Base-by-base conservation (phyloP, 2,888 invertebrate genomes). In the Antheraea assamensis region DNA sequence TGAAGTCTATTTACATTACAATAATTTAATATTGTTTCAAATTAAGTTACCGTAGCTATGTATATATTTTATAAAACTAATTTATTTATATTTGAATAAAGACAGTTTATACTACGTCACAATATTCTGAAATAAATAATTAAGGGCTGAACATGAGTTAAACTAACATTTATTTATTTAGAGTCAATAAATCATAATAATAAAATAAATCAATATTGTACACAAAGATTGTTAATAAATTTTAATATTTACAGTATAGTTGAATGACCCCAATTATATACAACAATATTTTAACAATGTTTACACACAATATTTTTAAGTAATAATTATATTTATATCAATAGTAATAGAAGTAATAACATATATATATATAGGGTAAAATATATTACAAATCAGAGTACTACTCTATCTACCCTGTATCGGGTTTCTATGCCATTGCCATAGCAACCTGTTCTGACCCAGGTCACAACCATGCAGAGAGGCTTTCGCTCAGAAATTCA, bases 381-480 rank as follows among this genome's bases (percentile, higher is more conserved):
- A 58, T 58, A 58, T 30, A 21, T 31, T 42, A 49, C 15, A 27
- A 47, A 47, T 64, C 64, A 47, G 30, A 47, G 42, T 24, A 66
- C 31, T 72, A n/a, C 27, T 35, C n/a, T 24, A 55, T 55, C 55
- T 72, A 70, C 31, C 52, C 73, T 35, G 75, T 80, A 76, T 77
- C 76, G 74, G 85, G 87, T 87, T 82, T 87, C 79, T 87, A 75
- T 88, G 87, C 79, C 86, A 81, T 77, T 72, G 78, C 82, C 80
- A 80, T 83, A 82, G 80, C 77, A 76, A 83, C 80, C 77, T n/a
- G 78, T 77, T 80, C 82, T 80, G 78, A 79, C 82, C 84, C 79
- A 78, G 83, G 78, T 76, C 78, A 71, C 71, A 78, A 52, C 78
- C 78, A 74, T 76, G 74, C 78, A 79, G 17, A 30, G 30, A 73